These are phyloP conservation scores for Yasuhikotakia modesta DNA, from an alignment of 2,797 vertebrate genomes.

Conservation along the genomic window DNA sequence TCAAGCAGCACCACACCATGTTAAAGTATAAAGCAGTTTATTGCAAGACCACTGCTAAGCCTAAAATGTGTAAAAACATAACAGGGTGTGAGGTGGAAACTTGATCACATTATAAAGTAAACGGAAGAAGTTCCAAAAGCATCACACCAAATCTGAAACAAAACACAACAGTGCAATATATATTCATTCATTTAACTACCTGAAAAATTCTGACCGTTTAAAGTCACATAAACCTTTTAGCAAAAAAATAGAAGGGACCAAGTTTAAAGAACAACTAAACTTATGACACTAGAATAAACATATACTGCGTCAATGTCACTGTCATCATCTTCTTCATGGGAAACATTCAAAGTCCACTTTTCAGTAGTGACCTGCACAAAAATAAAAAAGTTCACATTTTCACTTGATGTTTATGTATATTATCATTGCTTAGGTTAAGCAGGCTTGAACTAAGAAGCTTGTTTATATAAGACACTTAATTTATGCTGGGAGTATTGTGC, in stretches of 20 bases:
- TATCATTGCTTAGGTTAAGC: neutral
- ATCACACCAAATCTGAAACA: neutral
- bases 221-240: slow-evolving; percentile 25
- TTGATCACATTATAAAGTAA: slow-evolving; percentile 46
- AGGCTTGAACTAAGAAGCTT: neutral
- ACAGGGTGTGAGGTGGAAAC: slow-evolving; percentile 13
- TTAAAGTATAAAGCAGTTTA: slow-evolving; percentile 59
- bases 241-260: slow-evolving; percentile 26
- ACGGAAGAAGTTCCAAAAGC: too few species aligned
- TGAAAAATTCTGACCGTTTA: slow-evolving; percentile 29
- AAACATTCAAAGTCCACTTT: slow-evolving; percentile 22
- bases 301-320: neutral
- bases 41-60: slow-evolving; percentile 54
- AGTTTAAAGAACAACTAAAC: too few species aligned
- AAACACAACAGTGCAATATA: slow-evolving; percentile 29
- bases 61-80: slow-evolving; percentile 53
- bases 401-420: neutral
- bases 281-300: slow-evolving; percentile 32
- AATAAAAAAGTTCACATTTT: slow-evolving; percentile 37
- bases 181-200: slow-evolving; percentile 23
- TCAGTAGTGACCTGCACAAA: slow-evolving; percentile 80
- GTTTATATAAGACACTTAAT: neutral
- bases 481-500: neutral
- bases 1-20: slow-evolving; percentile 7
- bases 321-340: slow-evolving; percentile 21